These are phyloP conservation scores for Carlito syrichta DNA, from an alignment of 2,113 vertebrate genomes.

Conservation along the genomic window DNA sequence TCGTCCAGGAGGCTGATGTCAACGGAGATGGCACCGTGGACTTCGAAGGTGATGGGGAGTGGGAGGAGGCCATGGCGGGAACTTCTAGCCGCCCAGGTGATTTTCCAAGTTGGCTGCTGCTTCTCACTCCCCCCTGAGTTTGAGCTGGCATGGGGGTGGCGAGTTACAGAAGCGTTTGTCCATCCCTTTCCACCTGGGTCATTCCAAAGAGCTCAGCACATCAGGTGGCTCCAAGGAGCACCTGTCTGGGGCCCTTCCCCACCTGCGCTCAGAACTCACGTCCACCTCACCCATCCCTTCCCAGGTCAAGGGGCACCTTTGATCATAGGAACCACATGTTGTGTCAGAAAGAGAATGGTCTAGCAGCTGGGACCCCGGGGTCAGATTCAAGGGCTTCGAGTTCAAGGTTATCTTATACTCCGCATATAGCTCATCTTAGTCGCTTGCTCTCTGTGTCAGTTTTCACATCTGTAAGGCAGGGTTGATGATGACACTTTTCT, in stretches of 20 bases:
- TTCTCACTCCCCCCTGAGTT: neutral
- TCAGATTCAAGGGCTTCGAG: neutral
- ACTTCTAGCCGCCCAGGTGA: fast-evolving
- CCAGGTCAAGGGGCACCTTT: neutral
- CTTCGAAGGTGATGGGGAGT: constrained; percentile 85
- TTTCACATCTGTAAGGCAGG: neutral
- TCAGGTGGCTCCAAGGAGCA: neutral
- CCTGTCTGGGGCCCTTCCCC: neutral
- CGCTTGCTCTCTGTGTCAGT: neutral
- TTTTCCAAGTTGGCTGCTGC: no score
- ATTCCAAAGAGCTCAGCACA: neutral
- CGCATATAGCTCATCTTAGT: no score
- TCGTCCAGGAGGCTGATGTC: constrained; percentile 88
- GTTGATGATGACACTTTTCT: neutral
- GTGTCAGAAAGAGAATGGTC: neutral
- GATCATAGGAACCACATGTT: neutral
- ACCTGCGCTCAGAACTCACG: no score
- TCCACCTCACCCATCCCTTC: neutral
- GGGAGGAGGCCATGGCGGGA: fast-evolving
- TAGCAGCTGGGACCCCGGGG: neutral
- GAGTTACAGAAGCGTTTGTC: neutral
- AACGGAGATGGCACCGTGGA: constrained; percentile 91
- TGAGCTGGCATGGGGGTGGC: neutral
- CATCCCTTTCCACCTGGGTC: neutral
- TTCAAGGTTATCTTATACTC: neutral